Conservation (phyloP, 2,797 vertebrate species). For the Muscicapa comitata region DNA sequence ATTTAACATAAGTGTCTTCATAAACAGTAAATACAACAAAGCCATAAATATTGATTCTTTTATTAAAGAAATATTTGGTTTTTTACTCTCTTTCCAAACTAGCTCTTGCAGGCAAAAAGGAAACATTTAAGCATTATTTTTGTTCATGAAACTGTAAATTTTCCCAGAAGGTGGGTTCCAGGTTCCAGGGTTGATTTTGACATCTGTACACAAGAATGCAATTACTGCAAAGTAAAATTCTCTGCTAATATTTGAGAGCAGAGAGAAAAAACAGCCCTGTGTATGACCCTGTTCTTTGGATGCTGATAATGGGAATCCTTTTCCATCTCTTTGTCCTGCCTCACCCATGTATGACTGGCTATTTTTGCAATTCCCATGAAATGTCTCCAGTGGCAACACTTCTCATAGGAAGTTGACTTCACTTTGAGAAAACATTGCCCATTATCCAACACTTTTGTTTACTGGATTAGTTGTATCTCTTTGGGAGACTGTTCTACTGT, state of each 20-base stretch:
- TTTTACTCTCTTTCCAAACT: background rate
- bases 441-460: background rate
- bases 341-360: background rate
- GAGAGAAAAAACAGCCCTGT: background rate
- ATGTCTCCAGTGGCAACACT: background rate
- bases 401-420: background rate
- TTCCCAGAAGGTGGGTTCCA: background rate
- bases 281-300: background rate
- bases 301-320: background rate
- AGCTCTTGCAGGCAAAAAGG: background rate
- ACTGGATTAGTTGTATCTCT: background rate
- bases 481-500: background rate
- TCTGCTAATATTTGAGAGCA: background rate
- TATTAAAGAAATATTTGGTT: background rate
- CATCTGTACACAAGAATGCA: background rate
- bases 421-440: background rate
- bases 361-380: background rate
- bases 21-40: background rate
- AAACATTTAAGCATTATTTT: background rate
- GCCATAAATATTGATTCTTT: background rate
- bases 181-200: background rate
- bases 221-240: background rate
- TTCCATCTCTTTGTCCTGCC: background rate
- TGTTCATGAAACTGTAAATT: background rate
- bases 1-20: background rate